Evolutionary conservation across 2,888 invertebrate genomes (phyloP).

Genomic region (Catonia carolina): DNA sequence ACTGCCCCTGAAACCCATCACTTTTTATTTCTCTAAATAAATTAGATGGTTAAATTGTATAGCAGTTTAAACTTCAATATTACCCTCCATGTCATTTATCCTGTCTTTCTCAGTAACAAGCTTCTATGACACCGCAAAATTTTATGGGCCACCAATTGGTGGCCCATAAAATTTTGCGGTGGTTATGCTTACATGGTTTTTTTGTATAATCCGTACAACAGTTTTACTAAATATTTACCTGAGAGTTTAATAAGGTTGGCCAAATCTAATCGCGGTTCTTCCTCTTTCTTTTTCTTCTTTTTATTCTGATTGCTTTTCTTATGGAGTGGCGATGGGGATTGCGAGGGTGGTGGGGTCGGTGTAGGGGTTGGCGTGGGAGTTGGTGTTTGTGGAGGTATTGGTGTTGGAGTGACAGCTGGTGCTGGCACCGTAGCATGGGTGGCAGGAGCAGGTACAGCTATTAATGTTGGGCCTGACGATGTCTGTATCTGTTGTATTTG

Average conservation of each 20-base stretch:
- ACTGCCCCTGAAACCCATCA: too few relatives aligned
- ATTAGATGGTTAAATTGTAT: too few relatives aligned
- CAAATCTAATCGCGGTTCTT: slow-evolving; percentile 55
- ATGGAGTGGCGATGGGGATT: slow-evolving; percentile 23
- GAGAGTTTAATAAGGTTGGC: slow-evolving; percentile 69
- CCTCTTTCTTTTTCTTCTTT: slow-evolving; percentile 49
- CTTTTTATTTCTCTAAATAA: too few relatives aligned
- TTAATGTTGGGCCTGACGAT: slow-evolving; percentile 44
- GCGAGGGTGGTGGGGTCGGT: slow-evolving; percentile 18
- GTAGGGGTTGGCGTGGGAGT: slow-evolving; percentile 32
- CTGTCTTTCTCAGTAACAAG: too few relatives aligned
- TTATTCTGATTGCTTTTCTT: slow-evolving; percentile 43
- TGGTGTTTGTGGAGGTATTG: slow-evolving; percentile 23
- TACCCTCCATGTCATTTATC: too few relatives aligned
- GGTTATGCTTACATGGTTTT: too few relatives aligned
- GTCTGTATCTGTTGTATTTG: slow-evolving; percentile 48
- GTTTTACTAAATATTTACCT: slow-evolving; percentile 47
- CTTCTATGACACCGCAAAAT: too few relatives aligned
- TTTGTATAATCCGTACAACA: too few relatives aligned
- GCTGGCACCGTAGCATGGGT: slow-evolving; percentile 22
- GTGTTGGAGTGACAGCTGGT: slow-evolving; percentile 13
- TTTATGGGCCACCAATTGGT: too few relatives aligned
- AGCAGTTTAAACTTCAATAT: too few relatives aligned
- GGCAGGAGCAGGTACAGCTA: slow-evolving; percentile 41
- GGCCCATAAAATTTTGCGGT: too few relatives aligned